These are phyloP conservation scores for Drosophila niveifrons DNA, from an alignment of 2,888 invertebrate genomes.

Conservation along the genomic window DNA sequence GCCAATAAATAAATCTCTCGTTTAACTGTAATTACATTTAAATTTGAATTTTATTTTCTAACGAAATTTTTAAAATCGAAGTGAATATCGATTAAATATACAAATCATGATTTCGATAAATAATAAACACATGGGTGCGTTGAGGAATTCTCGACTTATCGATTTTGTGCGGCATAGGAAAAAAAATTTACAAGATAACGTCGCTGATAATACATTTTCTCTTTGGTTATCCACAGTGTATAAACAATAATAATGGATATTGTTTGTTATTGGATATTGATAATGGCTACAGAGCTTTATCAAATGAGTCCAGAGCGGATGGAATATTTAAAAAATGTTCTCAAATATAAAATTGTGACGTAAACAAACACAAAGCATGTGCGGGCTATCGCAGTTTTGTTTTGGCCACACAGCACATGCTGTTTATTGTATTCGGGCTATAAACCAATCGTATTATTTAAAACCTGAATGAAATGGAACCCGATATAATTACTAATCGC, in stretches of 20 bases:
- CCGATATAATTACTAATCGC: slow-evolving; percentile 63
- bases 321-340: background rate
- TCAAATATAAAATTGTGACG: slow-evolving; percentile 14
- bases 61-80: background rate
- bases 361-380: background rate
- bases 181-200: background rate
- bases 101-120: background rate
- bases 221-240: background rate
- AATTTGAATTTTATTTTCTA: background rate
- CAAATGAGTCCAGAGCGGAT: background rate
- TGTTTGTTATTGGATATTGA: background rate
- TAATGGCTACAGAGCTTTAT: background rate
- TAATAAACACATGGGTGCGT: background rate
- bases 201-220: background rate
- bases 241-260: background rate
- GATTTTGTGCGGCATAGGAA: background rate
- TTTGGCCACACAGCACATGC: background rate
- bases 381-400: background rate
- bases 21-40: slow-evolving; percentile 35
- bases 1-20: slow-evolving; percentile 59
- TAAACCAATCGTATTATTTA: background rate
- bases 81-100: background rate
- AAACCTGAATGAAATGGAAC: slow-evolving; percentile 35
- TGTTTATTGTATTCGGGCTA: background rate
- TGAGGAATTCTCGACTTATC: background rate